Evolutionary conservation across 2,797 vertebrate species (phyloP).

Genomic region (Hydrocynus forskahlii): DNA sequence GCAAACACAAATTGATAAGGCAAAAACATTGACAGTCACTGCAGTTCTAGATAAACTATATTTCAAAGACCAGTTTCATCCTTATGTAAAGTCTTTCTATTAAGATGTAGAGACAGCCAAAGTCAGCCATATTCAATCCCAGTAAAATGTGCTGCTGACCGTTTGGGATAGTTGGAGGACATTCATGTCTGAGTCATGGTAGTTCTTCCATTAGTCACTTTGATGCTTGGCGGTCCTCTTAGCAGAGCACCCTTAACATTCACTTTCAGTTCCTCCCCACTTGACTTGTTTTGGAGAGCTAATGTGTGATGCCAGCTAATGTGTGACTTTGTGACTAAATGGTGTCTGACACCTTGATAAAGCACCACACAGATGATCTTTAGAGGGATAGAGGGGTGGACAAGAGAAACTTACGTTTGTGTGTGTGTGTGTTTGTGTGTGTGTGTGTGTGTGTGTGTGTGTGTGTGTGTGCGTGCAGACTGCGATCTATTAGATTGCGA

Average conservation of each 20-base stretch:
- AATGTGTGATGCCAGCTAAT: too few species aligned
- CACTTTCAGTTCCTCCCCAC: constrained; percentile 5
- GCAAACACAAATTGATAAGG: too few species aligned
- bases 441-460: not conserved
- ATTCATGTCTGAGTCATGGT: not conserved
- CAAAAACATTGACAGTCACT: too few species aligned
- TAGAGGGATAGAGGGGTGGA: not conserved
- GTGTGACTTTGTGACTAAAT: not conserved
- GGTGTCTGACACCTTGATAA: constrained; percentile 28
- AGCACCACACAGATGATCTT: constrained; percentile 1
- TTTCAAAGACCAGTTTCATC: not conserved
- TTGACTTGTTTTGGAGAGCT: constrained; percentile 19
- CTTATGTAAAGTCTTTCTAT: constrained; percentile 12
- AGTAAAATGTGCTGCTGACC: not conserved
- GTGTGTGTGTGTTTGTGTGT: not conserved
- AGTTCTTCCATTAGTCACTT: not conserved
- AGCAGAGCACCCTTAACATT: constrained; percentile 24
- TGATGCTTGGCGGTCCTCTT: constrained; percentile 4
- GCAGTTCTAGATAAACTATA: not conserved
- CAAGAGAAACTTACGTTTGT: constrained; percentile 2
- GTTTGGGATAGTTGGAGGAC: not conserved
- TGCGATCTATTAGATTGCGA: constrained; percentile 59
- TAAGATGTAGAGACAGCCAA: not conserved
- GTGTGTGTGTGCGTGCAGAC: not conserved
- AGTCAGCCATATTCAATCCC: not conserved